phyloP scores from a whole-genome alignment of 2,888 invertebrate species.

The Cataglyphis livida region DNA sequence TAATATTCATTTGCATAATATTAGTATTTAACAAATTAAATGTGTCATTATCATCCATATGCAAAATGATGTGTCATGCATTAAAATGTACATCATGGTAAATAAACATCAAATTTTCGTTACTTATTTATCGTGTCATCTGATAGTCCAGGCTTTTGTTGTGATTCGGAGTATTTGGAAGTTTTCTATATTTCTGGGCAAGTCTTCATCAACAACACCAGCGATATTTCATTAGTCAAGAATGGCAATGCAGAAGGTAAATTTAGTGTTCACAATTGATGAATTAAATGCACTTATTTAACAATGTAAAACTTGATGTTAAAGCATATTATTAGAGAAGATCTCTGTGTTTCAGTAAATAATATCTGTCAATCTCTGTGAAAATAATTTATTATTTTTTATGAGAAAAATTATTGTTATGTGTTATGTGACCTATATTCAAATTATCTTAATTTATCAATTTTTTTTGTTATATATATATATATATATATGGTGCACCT shows the following conservation, averaged over 20 bases:
- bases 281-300: conserved; percentile 69
- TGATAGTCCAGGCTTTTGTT: conserved; percentile 75
- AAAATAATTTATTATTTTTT: conserved; percentile 30
- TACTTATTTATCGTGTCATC: conserved; percentile 67
- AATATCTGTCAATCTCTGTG: conserved; percentile 22
- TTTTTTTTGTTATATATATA: conserved; percentile 1
- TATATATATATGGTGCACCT: conserved; percentile 14
- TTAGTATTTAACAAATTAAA: conserved; percentile 21
- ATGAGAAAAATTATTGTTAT: conserved; percentile 22
- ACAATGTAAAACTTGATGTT: conserved; percentile 60
- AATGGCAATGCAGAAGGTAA: conserved; percentile 79
- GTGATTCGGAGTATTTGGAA: conserved; percentile 72
- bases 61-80: conserved; percentile 50
- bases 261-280: conserved; percentile 63
- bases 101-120: conserved; percentile 56
- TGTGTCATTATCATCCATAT: conserved; percentile 51
- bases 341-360: conserved; percentile 30
- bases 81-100: conserved; percentile 26
- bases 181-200: conserved; percentile 74
- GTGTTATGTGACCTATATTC: conserved; percentile 31
- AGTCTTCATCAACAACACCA: conserved; percentile 68
- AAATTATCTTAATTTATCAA: conserved; percentile 24
- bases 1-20: conserved; percentile 74
- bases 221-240: conserved; percentile 70
- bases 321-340: conserved; percentile 49